A percentile compares a stretch with the other conserved stretches of the same genome.
These are phyloP conservation scores for Linnaemya vulpina DNA, from an alignment of 2,888 invertebrate genomes.

Conservation along the genomic window DNA sequence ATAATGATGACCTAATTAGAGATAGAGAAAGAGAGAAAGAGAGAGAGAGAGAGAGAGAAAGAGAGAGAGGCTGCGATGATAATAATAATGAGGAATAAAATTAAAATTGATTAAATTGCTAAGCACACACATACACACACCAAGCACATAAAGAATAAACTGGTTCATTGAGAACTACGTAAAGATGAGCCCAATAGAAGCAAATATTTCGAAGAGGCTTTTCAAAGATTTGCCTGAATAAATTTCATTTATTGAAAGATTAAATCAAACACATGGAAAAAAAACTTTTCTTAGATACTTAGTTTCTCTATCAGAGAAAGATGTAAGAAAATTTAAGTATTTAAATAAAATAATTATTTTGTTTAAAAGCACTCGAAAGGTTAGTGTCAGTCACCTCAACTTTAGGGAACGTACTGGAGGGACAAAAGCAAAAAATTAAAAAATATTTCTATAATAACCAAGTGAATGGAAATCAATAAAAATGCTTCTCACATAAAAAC, in stretches of 20 bases:
- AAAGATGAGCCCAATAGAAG: constrained; percentile 32
- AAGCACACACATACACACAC: constrained; percentile 26
- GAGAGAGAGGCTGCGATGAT: constrained; percentile 3
- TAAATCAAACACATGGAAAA: not conserved
- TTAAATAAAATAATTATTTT: too few relatives aligned
- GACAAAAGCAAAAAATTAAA: too few relatives aligned
- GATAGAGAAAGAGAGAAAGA: not conserved
- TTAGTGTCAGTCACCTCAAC: too few relatives aligned
- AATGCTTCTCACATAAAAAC: too few relatives aligned
- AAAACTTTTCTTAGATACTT: too few relatives aligned
- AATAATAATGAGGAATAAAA: constrained; percentile 16
- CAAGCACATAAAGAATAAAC: constrained; percentile 34
- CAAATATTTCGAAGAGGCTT: constrained; percentile 2
- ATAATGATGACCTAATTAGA: constrained; percentile 54
- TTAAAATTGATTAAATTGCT: constrained; percentile 49
- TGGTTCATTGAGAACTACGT: constrained; percentile 42
- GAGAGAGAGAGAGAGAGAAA: not conserved
- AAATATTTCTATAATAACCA: too few relatives aligned
- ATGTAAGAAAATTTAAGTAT: too few relatives aligned
- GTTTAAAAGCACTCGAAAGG: too few relatives aligned
- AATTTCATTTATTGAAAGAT: not conserved
- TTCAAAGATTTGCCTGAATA: constrained; percentile 14
- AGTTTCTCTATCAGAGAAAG: too few relatives aligned
- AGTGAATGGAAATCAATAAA: too few relatives aligned
- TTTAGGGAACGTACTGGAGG: too few relatives aligned